These are phyloP conservation scores for Orbicella faveolata DNA, from an alignment of 64 coral and sea anemone species.

Conservation along the genomic window DNA sequence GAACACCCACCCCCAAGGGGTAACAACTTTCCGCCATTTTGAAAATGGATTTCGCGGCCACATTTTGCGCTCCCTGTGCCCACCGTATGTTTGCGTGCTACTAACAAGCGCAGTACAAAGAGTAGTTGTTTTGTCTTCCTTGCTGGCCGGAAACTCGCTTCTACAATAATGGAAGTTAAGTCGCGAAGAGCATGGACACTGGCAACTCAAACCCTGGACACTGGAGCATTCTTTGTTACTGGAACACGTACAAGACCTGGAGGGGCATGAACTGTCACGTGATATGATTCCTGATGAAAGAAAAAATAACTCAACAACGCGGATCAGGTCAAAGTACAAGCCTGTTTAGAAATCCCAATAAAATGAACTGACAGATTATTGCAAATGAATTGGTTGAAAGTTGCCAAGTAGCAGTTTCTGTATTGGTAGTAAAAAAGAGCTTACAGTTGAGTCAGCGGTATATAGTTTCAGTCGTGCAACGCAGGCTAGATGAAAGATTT, in stretches of 20 bases:
- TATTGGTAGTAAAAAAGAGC: too few species aligned
- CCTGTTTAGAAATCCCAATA: background rate
- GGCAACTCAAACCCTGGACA: background rate
- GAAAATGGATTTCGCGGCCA: too few species aligned
- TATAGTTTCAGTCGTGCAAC: too few species aligned
- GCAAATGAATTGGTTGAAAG: too few species aligned
- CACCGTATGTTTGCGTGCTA: too few species aligned
- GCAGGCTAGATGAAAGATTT: too few species aligned
- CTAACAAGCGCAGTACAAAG: too few species aligned
- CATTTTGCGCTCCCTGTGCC: too few species aligned
- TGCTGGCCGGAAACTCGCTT: background rate
- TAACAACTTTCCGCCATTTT: too few species aligned
- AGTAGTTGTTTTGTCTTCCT: background rate
- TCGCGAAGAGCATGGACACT: background rate
- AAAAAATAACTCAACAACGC: background rate
- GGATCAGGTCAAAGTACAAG: background rate
- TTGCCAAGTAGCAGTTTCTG: too few species aligned
- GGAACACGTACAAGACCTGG: background rate
- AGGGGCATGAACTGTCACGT: background rate
- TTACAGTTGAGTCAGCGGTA: too few species aligned
- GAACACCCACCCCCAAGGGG: too few species aligned
- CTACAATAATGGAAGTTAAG: conserved; percentile 28
- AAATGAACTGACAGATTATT: background rate
- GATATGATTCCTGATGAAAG: background rate
- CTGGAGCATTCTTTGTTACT: background rate